Evolutionary conservation across 2,113 vertebrate species (phyloP).

Genomic region (Clinocottus analis): DNA sequence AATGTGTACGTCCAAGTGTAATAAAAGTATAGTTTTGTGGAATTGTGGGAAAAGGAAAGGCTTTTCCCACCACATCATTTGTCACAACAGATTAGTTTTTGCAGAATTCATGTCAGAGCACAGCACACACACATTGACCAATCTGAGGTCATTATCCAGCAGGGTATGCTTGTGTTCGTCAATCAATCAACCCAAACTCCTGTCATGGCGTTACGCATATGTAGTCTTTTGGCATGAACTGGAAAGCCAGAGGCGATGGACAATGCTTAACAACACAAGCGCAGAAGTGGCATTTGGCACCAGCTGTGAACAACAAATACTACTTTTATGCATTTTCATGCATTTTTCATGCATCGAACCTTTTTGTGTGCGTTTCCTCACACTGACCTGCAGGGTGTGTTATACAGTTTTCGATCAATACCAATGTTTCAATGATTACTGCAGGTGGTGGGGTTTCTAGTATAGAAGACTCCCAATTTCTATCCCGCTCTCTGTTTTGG

Average conservation of each 20-base stretch:
- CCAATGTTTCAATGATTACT: neutral
- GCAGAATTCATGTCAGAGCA: slow-evolving; percentile 5
- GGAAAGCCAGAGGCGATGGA: neutral
- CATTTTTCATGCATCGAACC: slow-evolving; percentile 4
- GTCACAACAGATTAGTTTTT: neutral
- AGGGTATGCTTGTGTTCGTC: slow-evolving; percentile 1
- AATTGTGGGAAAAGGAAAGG: neutral
- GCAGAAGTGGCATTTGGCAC: neutral
- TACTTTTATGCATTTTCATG: slow-evolving; percentile 14
- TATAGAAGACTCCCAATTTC: neutral
- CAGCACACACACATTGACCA: neutral
- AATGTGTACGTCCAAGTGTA: slow-evolving; percentile 12
- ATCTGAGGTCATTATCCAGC: slow-evolving; percentile 14
- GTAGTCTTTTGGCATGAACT: slow-evolving; percentile 12
- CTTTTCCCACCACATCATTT: neutral
- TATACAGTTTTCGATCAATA: slow-evolving; percentile 25
- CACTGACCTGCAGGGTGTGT: slow-evolving; percentile 12
- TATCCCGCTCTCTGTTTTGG: neutral
- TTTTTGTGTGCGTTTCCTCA: neutral
- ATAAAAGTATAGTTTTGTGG: neutral
- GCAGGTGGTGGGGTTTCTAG: neutral
- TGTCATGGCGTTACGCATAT: slow-evolving; percentile 13
- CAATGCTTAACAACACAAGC: slow-evolving; percentile 9
- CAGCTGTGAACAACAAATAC: slow-evolving; percentile 14
- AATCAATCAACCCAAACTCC: slow-evolving; percentile 19